These are phyloP conservation scores for Apocrypta bakeri DNA, from an alignment of 1,140 invertebrate genomes.

Conservation along the genomic window DNA sequence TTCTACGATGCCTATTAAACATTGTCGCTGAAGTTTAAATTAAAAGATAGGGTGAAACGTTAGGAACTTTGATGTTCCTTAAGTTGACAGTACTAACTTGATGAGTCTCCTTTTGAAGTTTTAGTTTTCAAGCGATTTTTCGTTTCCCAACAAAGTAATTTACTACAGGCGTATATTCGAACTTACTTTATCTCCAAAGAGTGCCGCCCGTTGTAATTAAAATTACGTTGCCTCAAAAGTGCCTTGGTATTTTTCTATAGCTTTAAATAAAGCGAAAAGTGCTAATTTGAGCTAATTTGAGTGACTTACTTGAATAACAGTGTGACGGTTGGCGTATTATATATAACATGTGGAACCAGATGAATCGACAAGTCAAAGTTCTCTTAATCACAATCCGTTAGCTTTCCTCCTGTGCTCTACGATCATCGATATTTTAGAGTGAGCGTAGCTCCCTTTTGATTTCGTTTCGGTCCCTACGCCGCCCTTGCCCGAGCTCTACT, in stretches of 20 bases:
- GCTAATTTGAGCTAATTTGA: no score
- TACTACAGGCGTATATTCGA: neutral
- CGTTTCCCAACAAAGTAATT: slow-evolving; percentile 13
- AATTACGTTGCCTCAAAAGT: no score
- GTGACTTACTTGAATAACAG: no score
- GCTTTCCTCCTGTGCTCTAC: neutral
- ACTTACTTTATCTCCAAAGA: slow-evolving; percentile 2
- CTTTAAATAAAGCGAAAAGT: no score
- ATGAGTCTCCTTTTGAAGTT: neutral
- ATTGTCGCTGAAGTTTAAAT: neutral
- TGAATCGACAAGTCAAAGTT: slow-evolving; percentile 16
- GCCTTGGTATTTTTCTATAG: no score
- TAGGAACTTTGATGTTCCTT: neutral
- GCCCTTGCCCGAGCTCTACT: neutral
- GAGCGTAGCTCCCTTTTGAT: slow-evolving; percentile 18
- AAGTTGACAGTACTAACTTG: neutral
- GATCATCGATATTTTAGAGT: neutral
- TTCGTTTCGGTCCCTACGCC: neutral
- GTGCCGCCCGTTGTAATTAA: no score
- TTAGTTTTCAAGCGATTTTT: neutral
- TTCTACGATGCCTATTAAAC: neutral
- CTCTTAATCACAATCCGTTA: slow-evolving; percentile 16
- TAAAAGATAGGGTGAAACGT: neutral
- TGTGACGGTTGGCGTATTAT: no score
- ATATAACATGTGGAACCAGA: no score